Evolutionary conservation across 1,140 invertebrate species (phyloP), one percentile per base, ranked within the genome.

Genomic region (Trichonephila inaurata): DNA sequence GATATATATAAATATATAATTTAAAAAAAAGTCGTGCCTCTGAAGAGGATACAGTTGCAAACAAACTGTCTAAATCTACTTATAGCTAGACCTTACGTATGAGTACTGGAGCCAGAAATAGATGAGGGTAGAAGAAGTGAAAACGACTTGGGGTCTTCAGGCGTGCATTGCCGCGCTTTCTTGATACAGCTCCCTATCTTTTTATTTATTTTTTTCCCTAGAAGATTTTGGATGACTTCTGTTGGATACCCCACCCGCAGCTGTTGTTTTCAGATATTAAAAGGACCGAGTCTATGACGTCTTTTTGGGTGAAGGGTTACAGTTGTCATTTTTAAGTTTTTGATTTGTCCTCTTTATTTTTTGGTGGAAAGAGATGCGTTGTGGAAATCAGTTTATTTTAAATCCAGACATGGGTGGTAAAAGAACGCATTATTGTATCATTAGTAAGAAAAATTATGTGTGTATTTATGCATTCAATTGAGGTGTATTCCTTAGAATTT

Each of bases 21-120:
- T 24, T 7, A 77, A 77, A n/a, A n/a, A n/a, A 77, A 10, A 28
- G 6, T 40, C 72, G 14, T 58, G 21, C 44, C 82, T 83, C 40
- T 58, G 82, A 83, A 24, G 44, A 83, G 44, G 82, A 83, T 83
- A 83, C 82, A 83, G 82, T 83, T 83, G 82, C 82, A 83, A 83
- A 51, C 51, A 83, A 83, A 83, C 82, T 83, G 82, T 51, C 82
- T 19, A 83, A 83, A 83, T 51, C 82, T 83, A 83, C 40, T 83
- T 83, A 58, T 83, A 60, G 82, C 82, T 21, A 51, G 82, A 60
- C 21, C 44, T 24, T 83, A n/a, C 44, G 82, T 60, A 24, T 14
- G 82, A 21, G n/a, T 6, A 16, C 5, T 77, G 33, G 6, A 12
- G 40, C 82, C 24, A 51, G 51, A 83, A 83, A 83, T 83, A 83